Conservation (phyloP, 2,888 invertebrate species). For the Sepioteuthis lessoniana region DNA sequence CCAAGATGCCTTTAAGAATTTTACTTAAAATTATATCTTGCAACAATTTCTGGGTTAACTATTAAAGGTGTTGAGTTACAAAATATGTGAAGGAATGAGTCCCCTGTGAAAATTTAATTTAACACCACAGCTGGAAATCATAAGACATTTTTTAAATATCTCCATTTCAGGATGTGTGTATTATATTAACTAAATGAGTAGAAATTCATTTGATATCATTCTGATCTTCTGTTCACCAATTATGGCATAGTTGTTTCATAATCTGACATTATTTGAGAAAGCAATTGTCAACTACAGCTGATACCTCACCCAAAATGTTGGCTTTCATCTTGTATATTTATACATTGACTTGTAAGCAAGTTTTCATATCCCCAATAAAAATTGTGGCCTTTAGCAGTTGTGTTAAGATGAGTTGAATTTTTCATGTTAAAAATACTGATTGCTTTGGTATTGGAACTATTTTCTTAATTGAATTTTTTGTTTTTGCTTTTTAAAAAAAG, state of each 20-base stretch:
- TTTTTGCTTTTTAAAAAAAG: no score
- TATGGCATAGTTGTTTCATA: background rate
- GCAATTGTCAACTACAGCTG: background rate
- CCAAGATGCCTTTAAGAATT: background rate
- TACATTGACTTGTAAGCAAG: background rate
- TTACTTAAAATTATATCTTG: conserved; percentile 18
- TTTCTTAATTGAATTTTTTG: no score
- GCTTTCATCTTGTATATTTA: background rate
- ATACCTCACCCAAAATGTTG: background rate
- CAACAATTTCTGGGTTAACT: conserved; percentile 14
- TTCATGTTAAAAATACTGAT: background rate
- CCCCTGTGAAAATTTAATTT: conserved; percentile 8
- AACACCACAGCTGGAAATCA: background rate
- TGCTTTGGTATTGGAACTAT: background rate
- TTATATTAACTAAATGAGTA: background rate
- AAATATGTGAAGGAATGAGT: conserved; percentile 23
- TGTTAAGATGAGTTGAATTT: background rate
- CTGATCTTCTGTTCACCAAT: background rate
- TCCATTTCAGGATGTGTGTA: background rate
- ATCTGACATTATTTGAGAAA: background rate
- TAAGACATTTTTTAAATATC: background rate
- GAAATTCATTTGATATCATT: background rate
- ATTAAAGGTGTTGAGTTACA: background rate
- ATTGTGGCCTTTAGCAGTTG: background rate
- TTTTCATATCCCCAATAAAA: background rate